Evolutionary conservation across 2,797 vertebrate species (phyloP).

Genomic region (Sebastes elongatus): DNA sequence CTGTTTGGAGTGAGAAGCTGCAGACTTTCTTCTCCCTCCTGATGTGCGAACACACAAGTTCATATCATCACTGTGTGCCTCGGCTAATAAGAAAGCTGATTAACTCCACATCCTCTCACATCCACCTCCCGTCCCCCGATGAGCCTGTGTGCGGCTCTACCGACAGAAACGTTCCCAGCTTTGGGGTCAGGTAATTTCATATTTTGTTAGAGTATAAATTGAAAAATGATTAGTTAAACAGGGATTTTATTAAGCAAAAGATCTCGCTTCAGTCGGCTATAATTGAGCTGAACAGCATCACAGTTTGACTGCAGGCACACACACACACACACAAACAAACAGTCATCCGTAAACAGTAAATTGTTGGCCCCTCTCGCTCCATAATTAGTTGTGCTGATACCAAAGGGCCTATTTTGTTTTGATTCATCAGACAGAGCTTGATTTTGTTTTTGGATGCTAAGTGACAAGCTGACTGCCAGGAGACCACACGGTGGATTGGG

Average conservation of each 20-base stretch:
- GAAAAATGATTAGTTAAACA: constrained; percentile 29
- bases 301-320: neutral
- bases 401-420: constrained; percentile 22
- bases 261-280: constrained; percentile 10
- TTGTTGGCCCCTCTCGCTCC: constrained; percentile 26
- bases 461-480: constrained; percentile 19
- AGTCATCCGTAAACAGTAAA: constrained; percentile 12
- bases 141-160: neutral
- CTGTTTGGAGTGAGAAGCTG: neutral
- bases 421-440: constrained; percentile 9
- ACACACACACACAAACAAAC: constrained; percentile 3
- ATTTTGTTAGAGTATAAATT: constrained; percentile 19
- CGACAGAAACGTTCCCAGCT: constrained; percentile 1
- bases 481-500: neutral
- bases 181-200: constrained; percentile 16
- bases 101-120: neutral
- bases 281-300: constrained; percentile 37
- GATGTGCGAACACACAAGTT: neutral
- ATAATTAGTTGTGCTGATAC: constrained; percentile 42
- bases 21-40: neutral
- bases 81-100: constrained; percentile 3
- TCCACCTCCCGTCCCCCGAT: neutral
- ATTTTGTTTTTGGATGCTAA: constrained; percentile 41
- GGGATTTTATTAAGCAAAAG: constrained; percentile 33
- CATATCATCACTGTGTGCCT: neutral